These are phyloP conservation scores for Drosophila teissieri DNA, from an alignment of 1,140 invertebrate genomes.

Conservation along the genomic window DNA sequence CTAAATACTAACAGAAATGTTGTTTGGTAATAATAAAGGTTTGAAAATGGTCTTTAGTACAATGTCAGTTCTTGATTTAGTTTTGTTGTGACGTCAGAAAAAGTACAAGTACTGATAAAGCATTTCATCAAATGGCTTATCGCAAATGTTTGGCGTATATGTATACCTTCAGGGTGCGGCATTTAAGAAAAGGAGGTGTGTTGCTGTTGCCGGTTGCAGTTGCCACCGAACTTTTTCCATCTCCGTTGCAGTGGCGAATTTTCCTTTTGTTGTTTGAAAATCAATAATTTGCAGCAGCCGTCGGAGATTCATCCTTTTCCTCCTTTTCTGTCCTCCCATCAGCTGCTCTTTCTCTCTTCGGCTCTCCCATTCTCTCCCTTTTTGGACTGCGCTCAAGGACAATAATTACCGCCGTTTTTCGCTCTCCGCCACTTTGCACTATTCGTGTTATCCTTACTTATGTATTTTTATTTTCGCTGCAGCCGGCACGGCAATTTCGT, in stretches of 20 bases:
- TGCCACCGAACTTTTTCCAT: conserved; percentile 32
- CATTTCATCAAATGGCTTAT: not conserved
- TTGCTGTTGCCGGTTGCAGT: not conserved
- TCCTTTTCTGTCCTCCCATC: conserved; percentile 14
- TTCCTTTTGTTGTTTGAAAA: conserved; percentile 58
- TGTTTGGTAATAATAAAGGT: no score
- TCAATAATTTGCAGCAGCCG: conserved; percentile 75
- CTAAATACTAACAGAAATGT: no score
- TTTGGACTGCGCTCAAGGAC: conserved; percentile 57
- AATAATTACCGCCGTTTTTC: conserved; percentile 58
- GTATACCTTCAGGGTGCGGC: conserved; percentile 41
- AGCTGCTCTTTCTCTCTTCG: conserved; percentile 24
- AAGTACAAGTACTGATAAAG: not conserved
- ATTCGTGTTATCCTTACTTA: conserved; percentile 32
- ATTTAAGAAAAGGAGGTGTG: conserved; percentile 19
- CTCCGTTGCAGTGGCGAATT: conserved; percentile 36
- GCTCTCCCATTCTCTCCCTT: conserved; percentile 6
- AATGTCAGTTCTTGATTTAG: not conserved
- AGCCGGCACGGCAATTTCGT: conserved; percentile 33
- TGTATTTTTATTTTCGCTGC: conserved; percentile 21
- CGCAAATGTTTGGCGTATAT: not conserved
- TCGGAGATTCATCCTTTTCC: conserved; percentile 22
- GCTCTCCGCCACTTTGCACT: conserved; percentile 56
- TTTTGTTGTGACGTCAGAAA: not conserved
- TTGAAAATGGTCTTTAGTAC: not conserved